Evolutionary conservation across 2,797 vertebrate genomes (phyloP).

Genomic region (Sebastes iracundus): DNA sequence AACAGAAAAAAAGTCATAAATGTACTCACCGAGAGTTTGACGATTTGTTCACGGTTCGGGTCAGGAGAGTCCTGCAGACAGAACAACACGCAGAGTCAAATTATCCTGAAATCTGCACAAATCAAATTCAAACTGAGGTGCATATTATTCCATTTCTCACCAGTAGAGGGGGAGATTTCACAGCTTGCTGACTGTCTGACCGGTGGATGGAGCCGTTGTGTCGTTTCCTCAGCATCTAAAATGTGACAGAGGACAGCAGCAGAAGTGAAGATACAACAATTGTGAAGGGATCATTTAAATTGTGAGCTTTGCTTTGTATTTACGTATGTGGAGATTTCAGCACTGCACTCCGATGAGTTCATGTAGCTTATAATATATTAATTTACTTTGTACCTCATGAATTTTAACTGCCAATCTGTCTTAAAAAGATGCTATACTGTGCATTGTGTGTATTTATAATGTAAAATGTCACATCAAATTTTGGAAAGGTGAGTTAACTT

Average conservation of each 20-base stretch:
- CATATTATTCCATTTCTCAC: slow-evolving; percentile 74
- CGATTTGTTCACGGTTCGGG: slow-evolving; percentile 88
- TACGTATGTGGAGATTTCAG: background rate
- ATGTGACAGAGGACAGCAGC: background rate
- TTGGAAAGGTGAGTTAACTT: background rate
- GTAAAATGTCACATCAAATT: background rate
- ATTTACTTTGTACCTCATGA: too few relatives aligned
- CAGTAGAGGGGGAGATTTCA: slow-evolving; percentile 95
- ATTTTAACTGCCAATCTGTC: too few relatives aligned
- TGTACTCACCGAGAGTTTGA: slow-evolving; percentile 94
- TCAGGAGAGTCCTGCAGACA: slow-evolving; percentile 91
- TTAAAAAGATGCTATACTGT: too few relatives aligned
- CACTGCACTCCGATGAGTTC: background rate
- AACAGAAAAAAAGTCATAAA: background rate
- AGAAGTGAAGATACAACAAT: background rate
- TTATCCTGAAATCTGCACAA: background rate
- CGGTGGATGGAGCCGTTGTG: slow-evolving; percentile 88
- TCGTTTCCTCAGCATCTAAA: slow-evolving; percentile 91
- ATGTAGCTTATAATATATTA: too few relatives aligned
- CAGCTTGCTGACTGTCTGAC: slow-evolving; percentile 93
- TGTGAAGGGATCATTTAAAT: background rate
- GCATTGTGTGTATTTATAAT: background rate
- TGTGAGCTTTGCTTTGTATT: background rate
- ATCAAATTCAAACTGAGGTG: background rate
- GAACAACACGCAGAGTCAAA: background rate